Conservation (phyloP, 2,888 invertebrate genomes). For the Caenorhabditis sp. region DNA sequence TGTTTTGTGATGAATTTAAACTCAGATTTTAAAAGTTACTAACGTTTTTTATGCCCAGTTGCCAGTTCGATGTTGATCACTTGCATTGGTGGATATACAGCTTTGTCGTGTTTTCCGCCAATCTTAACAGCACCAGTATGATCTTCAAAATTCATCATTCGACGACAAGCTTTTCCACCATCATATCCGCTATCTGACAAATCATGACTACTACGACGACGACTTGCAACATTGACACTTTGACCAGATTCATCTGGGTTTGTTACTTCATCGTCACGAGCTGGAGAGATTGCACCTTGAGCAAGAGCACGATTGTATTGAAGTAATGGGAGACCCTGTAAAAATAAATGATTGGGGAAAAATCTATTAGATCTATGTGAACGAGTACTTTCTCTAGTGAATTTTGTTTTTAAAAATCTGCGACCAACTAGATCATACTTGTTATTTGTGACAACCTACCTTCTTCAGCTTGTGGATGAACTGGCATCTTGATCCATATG, state of each 20-base stretch:
- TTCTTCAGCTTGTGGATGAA: conserved; percentile 57
- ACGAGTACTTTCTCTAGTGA: neutral
- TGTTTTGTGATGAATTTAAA: no score
- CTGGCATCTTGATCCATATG: conserved; percentile 57
- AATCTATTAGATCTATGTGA: neutral
- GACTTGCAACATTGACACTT: neutral
- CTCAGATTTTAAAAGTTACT: neutral
- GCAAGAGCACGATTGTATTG: conserved; percentile 51
- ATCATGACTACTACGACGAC: conserved; percentile 5
- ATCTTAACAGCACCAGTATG: conserved; percentile 2
- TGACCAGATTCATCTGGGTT: conserved; percentile 34
- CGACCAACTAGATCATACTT: no score
- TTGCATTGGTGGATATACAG: conserved; percentile 37
- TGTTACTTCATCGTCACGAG: conserved; percentile 50
- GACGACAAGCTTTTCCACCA: conserved; percentile 2
- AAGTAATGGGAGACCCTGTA: conserved; percentile 55
- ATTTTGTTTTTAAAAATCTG: no score
- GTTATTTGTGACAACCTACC: no score
- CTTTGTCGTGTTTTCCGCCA: conserved; percentile 7
- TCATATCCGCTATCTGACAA: conserved; percentile 35
- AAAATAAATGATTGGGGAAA: neutral
- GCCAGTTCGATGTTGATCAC: conserved; percentile 43
- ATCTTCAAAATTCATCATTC: neutral
- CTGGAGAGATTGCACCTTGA: conserved; percentile 50
- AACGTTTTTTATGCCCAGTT: conserved; percentile 20